Evolutionary conservation across 1,140 invertebrate species (phyloP).

Genomic region (Drosophila paulistorum): DNA sequence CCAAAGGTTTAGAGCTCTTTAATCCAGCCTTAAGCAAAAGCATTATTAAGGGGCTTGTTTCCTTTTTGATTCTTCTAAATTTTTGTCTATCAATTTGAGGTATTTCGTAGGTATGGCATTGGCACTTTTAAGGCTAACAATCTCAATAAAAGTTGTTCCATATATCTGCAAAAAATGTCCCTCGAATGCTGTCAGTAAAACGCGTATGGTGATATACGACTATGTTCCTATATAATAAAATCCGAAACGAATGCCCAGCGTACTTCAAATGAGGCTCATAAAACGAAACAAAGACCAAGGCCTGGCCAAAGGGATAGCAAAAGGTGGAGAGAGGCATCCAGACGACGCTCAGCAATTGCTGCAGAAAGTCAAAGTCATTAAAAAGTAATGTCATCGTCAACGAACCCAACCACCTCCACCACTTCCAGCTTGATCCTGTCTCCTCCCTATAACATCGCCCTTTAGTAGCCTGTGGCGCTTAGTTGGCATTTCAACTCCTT

Average conservation of each 20-base stretch:
- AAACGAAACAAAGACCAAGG: conserved; percentile 36
- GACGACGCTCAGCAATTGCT: conserved; percentile 67
- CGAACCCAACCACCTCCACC: conserved; percentile 35
- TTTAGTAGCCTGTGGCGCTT: conserved; percentile 44
- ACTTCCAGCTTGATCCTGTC: not conserved
- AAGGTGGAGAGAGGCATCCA: conserved; percentile 21
- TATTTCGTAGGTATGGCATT: not conserved
- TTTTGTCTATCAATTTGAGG: not conserved
- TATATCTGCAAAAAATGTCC: conserved; percentile 1
- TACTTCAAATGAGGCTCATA: conserved; percentile 56
- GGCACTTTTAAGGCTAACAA: conserved; percentile 2
- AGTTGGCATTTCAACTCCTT: conserved; percentile 66
- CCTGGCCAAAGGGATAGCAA: not conserved
- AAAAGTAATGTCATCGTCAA: conserved; percentile 81
- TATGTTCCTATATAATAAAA: conserved; percentile 12
- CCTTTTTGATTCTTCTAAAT: not conserved
- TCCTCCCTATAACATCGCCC: not conserved
- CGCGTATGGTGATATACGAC: conserved; percentile 10
- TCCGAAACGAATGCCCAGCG: conserved; percentile 31
- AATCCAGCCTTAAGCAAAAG: too few species aligned
- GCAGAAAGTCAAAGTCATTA: conserved; percentile 82
- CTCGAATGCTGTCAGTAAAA: conserved; percentile 2
- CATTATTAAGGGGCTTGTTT: too few species aligned
- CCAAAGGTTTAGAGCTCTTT: too few species aligned
- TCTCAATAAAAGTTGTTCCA: not conserved